phyloP scores from a whole-genome alignment of 2,113 vertebrate species.

The Taurulus bubalis region DNA sequence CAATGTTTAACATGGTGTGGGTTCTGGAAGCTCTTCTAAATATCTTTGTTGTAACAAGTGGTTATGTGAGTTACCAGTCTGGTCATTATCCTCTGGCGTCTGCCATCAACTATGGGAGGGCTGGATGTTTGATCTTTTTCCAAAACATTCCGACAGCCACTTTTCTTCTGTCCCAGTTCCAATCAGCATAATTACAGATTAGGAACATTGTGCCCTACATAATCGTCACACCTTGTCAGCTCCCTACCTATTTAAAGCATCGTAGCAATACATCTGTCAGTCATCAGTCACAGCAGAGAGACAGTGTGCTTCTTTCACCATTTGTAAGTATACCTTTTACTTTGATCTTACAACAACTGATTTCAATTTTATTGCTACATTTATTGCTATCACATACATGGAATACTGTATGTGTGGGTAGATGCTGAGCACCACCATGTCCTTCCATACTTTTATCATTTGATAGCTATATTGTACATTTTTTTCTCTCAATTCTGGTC shows the following conservation, averaged over 20 bases:
- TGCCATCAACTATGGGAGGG: neutral
- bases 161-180: too few relatives aligned
- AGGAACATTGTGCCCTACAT: neutral
- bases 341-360: neutral
- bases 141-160: neutral
- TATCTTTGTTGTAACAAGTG: too few relatives aligned
- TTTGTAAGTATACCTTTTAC: conserved; percentile 1
- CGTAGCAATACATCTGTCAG: neutral
- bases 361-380: neutral
- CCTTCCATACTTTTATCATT: neutral
- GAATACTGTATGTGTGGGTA: neutral
- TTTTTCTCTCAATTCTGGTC: neutral
- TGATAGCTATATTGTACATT: neutral
- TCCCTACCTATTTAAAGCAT: neutral
- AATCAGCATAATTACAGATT: neutral
- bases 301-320: neutral
- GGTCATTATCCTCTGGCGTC: neutral
- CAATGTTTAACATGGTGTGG: too few relatives aligned
- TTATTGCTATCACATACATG: neutral
- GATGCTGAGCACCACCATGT: neutral
- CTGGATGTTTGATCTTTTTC: neutral
- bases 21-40: too few relatives aligned
- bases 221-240: neutral
- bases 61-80: too few relatives aligned
- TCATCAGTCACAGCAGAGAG: neutral